Percentiles rank a stretch among this genome's conserved stretches.
phyloP scores from a whole-genome alignment of 2,888 invertebrate species.

The Cantharis rufa region DNA sequence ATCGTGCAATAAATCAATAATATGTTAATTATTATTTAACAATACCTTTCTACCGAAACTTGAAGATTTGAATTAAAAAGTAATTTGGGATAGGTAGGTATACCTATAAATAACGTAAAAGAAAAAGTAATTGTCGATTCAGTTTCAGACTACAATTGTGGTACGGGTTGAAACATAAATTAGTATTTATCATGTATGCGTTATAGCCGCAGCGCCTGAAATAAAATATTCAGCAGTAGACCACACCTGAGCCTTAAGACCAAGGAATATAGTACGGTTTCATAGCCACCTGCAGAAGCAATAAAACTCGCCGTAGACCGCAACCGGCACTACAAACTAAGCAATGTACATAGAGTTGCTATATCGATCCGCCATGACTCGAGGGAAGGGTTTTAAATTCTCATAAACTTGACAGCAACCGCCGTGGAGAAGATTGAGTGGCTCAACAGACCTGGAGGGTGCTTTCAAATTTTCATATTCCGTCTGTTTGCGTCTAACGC shows the following conservation, averaged over 20 bases:
- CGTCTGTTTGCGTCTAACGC: slow-evolving; percentile 46
- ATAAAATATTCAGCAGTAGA: slow-evolving; percentile 27
- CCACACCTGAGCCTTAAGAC: slow-evolving; percentile 29
- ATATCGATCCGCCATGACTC: slow-evolving; percentile 43
- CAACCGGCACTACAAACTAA: slow-evolving; percentile 37
- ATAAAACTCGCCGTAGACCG: slow-evolving; percentile 36
- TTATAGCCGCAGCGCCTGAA: slow-evolving; percentile 17
- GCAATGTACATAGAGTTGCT: slow-evolving; percentile 39
- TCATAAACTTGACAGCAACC: slow-evolving; percentile 51
- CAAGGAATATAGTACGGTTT: slow-evolving; percentile 13
- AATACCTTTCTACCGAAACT: background rate
- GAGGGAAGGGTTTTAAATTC: slow-evolving; percentile 50
- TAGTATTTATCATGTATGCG: slow-evolving; percentile 30
- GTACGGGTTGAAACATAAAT: slow-evolving; percentile 22
- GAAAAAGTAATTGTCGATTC: background rate
- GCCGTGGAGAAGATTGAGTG: slow-evolving; percentile 48
- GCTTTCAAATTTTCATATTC: slow-evolving; percentile 49
- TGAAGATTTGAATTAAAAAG: background rate
- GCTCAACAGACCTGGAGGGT: slow-evolving; percentile 46
- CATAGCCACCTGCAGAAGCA: slow-evolving; percentile 34
- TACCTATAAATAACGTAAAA: background rate
- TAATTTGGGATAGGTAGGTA: background rate
- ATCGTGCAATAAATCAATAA: background rate
- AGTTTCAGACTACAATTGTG: background rate
- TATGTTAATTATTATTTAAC: background rate